Conservation (phyloP, 2,797 vertebrate genomes). For the Bradypodion pumilum region DNA sequence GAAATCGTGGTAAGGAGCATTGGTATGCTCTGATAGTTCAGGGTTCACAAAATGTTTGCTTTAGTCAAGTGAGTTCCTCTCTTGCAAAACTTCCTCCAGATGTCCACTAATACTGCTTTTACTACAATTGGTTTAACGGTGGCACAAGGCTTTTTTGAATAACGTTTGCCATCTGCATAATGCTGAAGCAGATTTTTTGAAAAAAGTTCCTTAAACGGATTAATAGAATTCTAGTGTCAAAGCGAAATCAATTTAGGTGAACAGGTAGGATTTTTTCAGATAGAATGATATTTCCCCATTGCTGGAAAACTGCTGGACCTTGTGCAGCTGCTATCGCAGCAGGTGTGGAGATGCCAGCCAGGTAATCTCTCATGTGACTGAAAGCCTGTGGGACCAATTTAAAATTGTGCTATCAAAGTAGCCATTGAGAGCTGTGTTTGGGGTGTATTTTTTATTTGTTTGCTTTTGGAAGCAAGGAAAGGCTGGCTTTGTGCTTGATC, state of each 20-base stretch:
- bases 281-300: not conserved
- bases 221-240: not conserved
- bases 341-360: not conserved
- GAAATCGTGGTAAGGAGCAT: not conserved
- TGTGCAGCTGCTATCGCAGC: slow-evolving; percentile 14
- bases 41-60: not conserved
- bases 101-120: not conserved
- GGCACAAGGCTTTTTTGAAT: not conserved
- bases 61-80: not conserved
- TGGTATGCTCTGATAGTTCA: not conserved
- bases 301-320: not conserved
- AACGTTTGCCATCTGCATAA: not conserved
- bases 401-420: not conserved
- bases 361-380: not conserved
- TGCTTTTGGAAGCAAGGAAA: slow-evolving; percentile 30
- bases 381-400: slow-evolving; percentile 21
- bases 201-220: not conserved
- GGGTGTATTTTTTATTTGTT: slow-evolving; percentile 27
- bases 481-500: not conserved
- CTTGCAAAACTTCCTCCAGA: not conserved
- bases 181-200: not conserved
- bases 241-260: not conserved
- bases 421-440: not conserved
- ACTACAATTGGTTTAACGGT: not conserved
- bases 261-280: not conserved